phyloP scores from a whole-genome alignment of 1,140 invertebrate species.

The Elymnias hypermnestra region DNA sequence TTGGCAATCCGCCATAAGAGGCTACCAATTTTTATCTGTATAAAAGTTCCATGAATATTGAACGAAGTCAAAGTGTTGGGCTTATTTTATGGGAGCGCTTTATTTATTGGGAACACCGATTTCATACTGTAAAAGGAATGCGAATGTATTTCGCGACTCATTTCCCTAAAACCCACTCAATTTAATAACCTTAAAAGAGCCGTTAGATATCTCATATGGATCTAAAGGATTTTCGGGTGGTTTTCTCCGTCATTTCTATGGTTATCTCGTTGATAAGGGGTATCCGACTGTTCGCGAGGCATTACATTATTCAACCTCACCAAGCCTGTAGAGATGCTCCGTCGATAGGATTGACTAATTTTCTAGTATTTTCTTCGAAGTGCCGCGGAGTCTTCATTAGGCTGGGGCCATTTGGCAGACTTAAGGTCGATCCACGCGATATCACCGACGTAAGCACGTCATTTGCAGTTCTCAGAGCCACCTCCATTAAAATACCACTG shows the following conservation, averaged over 20 bases:
- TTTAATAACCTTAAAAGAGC: conserved; percentile 68
- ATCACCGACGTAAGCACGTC: conserved; percentile 52
- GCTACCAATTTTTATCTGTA: conserved; percentile 46
- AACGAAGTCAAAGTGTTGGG: conserved; percentile 57
- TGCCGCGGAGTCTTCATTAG: conserved; percentile 54
- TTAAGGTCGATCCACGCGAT: conserved; percentile 47
- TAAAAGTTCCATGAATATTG: conserved; percentile 32
- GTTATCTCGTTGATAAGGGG: conserved; percentile 42
- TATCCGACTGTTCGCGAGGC: conserved; percentile 51
- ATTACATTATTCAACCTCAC: conserved; percentile 67
- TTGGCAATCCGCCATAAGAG: conserved; percentile 48
- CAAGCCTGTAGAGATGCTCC: conserved; percentile 44
- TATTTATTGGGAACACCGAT: conserved; percentile 59
- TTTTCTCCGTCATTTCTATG: conserved; percentile 48
- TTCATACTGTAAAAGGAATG: conserved; percentile 35
- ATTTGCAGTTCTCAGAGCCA: conserved; percentile 43
- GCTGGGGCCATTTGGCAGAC: conserved; percentile 43
- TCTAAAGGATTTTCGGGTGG: conserved; percentile 56
- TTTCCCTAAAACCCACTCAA: conserved; percentile 68
- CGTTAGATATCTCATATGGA: conserved; percentile 59
- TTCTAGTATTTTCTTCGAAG: conserved; percentile 47
- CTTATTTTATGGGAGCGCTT: conserved; percentile 46
- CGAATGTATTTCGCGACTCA: conserved; percentile 52
- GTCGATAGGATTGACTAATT: conserved; percentile 63
- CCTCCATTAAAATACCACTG: conserved; percentile 34